phyloP scores from a whole-genome alignment of 2,888 invertebrate species.

The Eudemis profundana region DNA sequence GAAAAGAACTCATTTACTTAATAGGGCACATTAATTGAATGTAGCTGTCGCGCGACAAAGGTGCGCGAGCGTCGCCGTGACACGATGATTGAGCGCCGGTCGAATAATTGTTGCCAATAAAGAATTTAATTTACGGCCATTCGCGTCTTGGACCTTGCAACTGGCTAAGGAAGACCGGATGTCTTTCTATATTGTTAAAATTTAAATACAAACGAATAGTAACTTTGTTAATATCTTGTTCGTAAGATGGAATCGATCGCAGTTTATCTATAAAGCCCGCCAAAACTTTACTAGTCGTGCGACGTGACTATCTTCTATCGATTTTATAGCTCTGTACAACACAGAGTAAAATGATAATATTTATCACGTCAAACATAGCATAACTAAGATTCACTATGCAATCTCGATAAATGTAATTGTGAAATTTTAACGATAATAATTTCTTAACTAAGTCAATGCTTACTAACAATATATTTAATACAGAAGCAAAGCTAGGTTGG shows the following conservation, averaged over 20 bases:
- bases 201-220: neutral
- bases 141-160: neutral
- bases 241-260: neutral
- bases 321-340: too few relatives aligned
- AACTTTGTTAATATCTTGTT: neutral
- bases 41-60: slow-evolving; percentile 13
- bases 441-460: too few relatives aligned
- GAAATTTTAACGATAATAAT: too few relatives aligned
- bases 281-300: too few relatives aligned
- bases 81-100: slow-evolving; percentile 21
- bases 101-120: slow-evolving; percentile 23
- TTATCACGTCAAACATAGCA: too few relatives aligned
- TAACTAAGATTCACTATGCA: too few relatives aligned
- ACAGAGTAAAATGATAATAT: too few relatives aligned
- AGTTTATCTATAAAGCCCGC: neutral
- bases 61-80: neutral
- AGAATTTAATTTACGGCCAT: neutral
- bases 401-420: too few relatives aligned
- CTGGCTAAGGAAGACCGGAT: slow-evolving; percentile 3
- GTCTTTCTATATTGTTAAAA: neutral
- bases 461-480: too few relatives aligned
- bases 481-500: too few relatives aligned
- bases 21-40: slow-evolving; percentile 26
- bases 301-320: too few relatives aligned
- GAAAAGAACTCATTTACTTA: slow-evolving; percentile 18